Evolutionary conservation across 1,140 invertebrate species (phyloP), one percentile per base, ranked within the genome.

Genomic region (Liolophura sinensis): DNA sequence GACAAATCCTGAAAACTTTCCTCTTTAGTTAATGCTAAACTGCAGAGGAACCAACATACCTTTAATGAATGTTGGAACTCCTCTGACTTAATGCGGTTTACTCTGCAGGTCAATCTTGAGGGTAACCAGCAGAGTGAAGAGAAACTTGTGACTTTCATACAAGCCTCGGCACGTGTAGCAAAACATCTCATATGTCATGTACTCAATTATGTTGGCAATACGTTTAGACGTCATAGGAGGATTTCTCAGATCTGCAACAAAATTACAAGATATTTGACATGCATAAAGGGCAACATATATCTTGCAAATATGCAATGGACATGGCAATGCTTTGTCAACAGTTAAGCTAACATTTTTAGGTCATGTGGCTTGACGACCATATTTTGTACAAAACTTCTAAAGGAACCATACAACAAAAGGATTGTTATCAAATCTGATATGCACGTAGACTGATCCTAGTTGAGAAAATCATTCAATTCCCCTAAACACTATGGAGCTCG

Each of bases 11-110:
- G n/a, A n/a, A n/a, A n/a, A n/a, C n/a, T n/a, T n/a, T n/a, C n/a
- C n/a, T n/a, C n/a, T n/a, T n/a, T n/a, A n/a, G n/a, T n/a, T n/a
- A n/a, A n/a, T n/a, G n/a, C n/a, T n/a, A n/a, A n/a, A n/a, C n/a
- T n/a, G n/a, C n/a, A n/a, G n/a, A n/a, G n/a, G n/a, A n/a, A n/a
- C n/a, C n/a, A n/a, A n/a, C n/a, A n/a, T 63, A 87, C 88, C 96
- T 88, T 98, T 97, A 49, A 98, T 95, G 73, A 98, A 96, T 0
- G 92, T 91, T 94, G 91, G 76, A 98, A 97, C 85, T 98, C 95
- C 46, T 93, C 90, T 77, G 95, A 92, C 0, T 90, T 92, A 62
- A 98, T 92, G 18, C 88, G 85, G 5, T 88, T n/a, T 90, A 59
- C 71, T 68, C 22, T 83, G 73, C 64, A 94, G 89, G 78, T 97